phyloP scores from a whole-genome alignment of 2,113 vertebrate species.

The Enhydra lutris region DNA sequence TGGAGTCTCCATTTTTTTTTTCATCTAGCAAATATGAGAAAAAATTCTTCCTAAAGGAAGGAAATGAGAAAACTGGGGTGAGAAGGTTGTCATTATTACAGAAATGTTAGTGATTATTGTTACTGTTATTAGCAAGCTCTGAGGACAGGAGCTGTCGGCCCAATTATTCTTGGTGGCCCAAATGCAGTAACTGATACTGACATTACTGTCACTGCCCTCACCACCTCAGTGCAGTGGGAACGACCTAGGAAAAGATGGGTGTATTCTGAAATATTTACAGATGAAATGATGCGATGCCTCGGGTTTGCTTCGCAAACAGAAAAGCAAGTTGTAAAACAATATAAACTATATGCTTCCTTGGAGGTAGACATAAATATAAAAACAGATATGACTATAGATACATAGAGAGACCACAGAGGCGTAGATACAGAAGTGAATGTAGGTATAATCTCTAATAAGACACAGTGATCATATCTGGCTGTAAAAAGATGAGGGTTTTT shows the following conservation, averaged over 20 bases:
- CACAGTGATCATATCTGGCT: neutral
- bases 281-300: neutral
- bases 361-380: neutral
- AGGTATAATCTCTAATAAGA: neutral
- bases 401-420: neutral
- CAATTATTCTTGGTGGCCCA: neutral
- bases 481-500: neutral
- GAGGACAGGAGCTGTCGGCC: neutral
- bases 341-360: neutral
- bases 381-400: neutral
- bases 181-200: neutral
- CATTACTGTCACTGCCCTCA: neutral
- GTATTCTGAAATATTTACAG: constrained; percentile 12
- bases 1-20: neutral
- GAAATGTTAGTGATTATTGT: neutral
- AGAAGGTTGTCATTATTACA: neutral
- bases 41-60: neutral
- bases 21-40: neutral
- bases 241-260: neutral
- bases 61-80: neutral
- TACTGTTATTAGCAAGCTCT: neutral
- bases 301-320: neutral
- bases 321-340: neutral
- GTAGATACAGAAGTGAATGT: neutral
- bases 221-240: neutral